phyloP scores from a whole-genome alignment of 2,888 invertebrate species.

The Odontothrips loti region DNA sequence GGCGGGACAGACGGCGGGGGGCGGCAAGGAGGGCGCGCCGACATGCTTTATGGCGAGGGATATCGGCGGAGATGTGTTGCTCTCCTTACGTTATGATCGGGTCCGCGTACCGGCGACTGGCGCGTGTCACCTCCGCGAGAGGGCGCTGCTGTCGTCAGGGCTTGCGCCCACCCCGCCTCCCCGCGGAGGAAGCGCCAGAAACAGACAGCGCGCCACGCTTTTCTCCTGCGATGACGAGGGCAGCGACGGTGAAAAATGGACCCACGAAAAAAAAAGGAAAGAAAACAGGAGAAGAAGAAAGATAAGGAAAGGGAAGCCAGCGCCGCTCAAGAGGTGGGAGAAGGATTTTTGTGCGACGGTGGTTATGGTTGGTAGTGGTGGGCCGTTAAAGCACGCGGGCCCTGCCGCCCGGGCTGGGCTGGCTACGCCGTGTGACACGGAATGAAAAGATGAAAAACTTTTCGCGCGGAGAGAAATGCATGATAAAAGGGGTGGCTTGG shows the following conservation, averaged over 20 bases:
- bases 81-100: too few species aligned
- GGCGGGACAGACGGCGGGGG: background rate
- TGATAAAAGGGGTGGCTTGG: background rate
- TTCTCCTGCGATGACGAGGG: background rate
- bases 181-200: background rate
- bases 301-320: background rate
- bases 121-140: too few species aligned
- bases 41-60: background rate
- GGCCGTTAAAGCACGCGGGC: too few species aligned
- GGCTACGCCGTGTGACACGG: background rate
- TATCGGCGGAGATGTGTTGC: background rate
- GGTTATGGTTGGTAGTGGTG: background rate
- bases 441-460: constrained; percentile 24
- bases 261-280: background rate
- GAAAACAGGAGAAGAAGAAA: background rate
- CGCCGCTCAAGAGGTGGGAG: background rate
- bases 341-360: background rate
- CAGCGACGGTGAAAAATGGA: background rate
- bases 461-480: background rate
- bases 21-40: background rate
- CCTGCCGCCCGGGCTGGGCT: too few species aligned
- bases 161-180: too few species aligned
- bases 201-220: background rate
- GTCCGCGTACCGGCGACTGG: too few species aligned
- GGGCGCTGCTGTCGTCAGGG: too few species aligned